A percentile compares a stretch with the other conserved stretches of the same genome.
Conservation (phyloP, 2,888 invertebrate species). For the Platycnemis pennipes region DNA sequence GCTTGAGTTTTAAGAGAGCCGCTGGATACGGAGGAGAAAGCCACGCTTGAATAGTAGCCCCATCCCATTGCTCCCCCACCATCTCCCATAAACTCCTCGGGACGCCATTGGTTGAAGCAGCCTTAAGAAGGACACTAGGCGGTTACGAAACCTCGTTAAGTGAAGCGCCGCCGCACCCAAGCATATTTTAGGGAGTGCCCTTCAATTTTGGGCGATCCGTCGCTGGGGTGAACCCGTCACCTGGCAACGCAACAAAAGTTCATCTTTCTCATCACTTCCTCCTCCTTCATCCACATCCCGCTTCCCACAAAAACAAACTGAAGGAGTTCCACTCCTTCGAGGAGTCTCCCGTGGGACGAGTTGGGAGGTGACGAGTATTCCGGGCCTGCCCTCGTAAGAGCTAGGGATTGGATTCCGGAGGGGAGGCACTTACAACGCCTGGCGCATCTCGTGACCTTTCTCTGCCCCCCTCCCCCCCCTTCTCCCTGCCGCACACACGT, state of each 20-base stretch:
- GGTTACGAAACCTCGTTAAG: conserved; percentile 35
- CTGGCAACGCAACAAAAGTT: neutral
- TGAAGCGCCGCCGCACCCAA: conserved; percentile 30
- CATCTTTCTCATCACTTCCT: neutral
- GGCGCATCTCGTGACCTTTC: conserved; percentile 10
- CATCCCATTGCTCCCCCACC: neutral
- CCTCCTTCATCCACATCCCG: neutral
- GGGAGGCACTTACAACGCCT: neutral
- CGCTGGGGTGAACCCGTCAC: neutral
- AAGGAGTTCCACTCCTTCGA: neutral
- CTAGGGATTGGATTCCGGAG: neutral
- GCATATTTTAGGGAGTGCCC: conserved; percentile 18
- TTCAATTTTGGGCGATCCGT: neutral
- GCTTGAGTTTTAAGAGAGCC: neutral
- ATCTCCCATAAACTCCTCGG: conserved; percentile 21
- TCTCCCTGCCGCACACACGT: neutral
- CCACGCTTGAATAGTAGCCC: neutral
- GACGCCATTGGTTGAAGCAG: conserved; percentile 19
- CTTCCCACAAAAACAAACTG: neutral
- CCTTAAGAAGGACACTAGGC: neutral
- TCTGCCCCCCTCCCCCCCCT: neutral
- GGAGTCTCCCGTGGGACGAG: neutral
- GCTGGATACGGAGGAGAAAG: neutral
- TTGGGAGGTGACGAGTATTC: neutral
- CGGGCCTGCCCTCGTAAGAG: neutral